Conservation (phyloP, 2,113 vertebrate genomes). For the Mesembrinibis cayennensis region DNA sequence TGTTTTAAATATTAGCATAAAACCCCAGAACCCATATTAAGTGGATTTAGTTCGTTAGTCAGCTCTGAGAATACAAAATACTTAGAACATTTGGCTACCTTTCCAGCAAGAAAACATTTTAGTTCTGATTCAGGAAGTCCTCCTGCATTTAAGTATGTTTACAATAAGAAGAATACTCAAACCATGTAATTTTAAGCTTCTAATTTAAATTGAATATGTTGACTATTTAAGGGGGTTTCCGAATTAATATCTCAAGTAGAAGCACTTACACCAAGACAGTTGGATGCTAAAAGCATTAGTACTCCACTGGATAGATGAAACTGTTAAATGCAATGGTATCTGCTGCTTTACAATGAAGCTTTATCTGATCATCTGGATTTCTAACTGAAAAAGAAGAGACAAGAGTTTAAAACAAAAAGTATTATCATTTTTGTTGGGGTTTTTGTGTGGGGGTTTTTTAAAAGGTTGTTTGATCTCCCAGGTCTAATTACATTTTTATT, state of each 20-base stretch:
- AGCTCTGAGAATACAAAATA: not conserved
- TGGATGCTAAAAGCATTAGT: constrained; percentile 64
- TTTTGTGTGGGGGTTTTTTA: not conserved
- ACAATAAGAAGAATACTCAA: not conserved
- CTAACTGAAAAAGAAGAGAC: constrained; percentile 50
- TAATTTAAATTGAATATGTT: not conserved
- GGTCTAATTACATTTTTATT: not conserved
- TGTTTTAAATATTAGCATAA: not conserved
- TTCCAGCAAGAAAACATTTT: not conserved
- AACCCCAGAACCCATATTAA: not conserved
- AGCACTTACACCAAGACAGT: constrained; percentile 66
- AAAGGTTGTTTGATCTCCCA: not conserved
- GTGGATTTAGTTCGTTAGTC: not conserved
- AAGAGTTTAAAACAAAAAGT: not conserved
- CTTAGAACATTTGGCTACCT: not conserved
- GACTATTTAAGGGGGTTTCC: not conserved
- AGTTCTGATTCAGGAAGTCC: not conserved
- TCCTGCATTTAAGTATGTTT: not conserved
- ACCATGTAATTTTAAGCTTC: not conserved
- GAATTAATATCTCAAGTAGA: not conserved
- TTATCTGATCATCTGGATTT: constrained; percentile 71
- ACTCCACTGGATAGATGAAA: constrained; percentile 65
- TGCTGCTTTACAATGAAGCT: constrained; percentile 73
- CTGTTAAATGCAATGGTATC: constrained; percentile 72
- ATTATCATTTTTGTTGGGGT: not conserved